Conservation (phyloP, 2,888 invertebrate species). For the Conistra vaccinii region DNA sequence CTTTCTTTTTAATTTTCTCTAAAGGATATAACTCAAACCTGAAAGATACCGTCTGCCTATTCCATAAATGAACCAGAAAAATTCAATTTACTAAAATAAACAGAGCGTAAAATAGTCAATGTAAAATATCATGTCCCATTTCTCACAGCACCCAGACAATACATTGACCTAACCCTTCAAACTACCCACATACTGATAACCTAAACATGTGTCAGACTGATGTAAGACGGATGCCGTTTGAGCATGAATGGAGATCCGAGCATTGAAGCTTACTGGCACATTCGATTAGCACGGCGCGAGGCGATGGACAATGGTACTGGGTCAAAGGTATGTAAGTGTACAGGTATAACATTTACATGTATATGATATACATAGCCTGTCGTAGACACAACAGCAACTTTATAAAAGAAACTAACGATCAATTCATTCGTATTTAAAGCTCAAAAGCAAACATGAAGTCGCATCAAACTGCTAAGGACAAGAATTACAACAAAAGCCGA, state of each 20-base stretch:
- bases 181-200: conserved; percentile 10
- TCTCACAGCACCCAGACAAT: no score
- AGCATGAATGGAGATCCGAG: conserved; percentile 23
- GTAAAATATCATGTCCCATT: background rate
- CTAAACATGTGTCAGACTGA: conserved; percentile 4
- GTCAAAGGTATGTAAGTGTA: background rate
- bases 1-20: no score
- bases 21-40: background rate
- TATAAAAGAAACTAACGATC: no score
- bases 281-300: conserved; percentile 30
- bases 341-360: background rate
- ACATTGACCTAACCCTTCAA: background rate
- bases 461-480: no score
- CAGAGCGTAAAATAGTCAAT: background rate
- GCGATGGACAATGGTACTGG: background rate
- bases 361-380: no score
- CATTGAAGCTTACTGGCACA: conserved; percentile 41
- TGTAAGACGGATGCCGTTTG: conserved; percentile 3
- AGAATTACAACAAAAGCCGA: no score
- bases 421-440: no score
- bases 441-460: no score
- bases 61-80: background rate
- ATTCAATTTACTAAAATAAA: conserved; percentile 4
- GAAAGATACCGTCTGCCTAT: background rate
- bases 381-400: no score